Evolutionary conservation across 2,888 invertebrate species (phyloP).

Genomic region (Tipula helvola): DNA sequence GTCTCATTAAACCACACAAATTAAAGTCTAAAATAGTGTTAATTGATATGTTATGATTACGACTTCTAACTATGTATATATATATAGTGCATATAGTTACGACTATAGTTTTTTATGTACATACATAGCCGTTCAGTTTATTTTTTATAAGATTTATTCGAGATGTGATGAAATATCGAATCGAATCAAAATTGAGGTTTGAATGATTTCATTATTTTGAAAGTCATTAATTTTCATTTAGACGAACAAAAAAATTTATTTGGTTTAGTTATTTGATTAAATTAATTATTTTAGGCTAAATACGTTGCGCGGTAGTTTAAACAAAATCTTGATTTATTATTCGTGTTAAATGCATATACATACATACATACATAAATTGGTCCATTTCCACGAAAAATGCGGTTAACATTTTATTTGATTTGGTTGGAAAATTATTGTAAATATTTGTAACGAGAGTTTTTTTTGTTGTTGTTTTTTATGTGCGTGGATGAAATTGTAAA

Average conservation of each 20-base stretch:
- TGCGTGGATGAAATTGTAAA: neutral
- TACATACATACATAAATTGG: neutral
- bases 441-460: neutral
- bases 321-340: conserved; percentile 4
- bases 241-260: neutral
- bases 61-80: neutral
- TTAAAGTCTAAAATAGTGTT: neutral
- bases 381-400: neutral
- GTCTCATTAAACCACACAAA: neutral
- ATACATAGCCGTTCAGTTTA: neutral
- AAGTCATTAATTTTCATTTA: neutral
- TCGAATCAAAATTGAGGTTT: neutral
- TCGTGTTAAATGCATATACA: neutral
- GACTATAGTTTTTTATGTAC: neutral
- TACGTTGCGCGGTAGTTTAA: neutral
- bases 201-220: neutral
- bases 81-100: neutral
- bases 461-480: neutral
- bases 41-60: neutral
- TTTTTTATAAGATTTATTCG: neutral
- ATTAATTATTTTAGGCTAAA: neutral
- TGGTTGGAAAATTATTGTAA: neutral
- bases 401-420: neutral
- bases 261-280: neutral
- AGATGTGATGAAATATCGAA: neutral